Percentiles rank a stretch among this genome's conserved stretches.
Evolutionary conservation across 2,888 invertebrate species (phyloP).

Genomic region (Steinernema scapterisci): DNA sequence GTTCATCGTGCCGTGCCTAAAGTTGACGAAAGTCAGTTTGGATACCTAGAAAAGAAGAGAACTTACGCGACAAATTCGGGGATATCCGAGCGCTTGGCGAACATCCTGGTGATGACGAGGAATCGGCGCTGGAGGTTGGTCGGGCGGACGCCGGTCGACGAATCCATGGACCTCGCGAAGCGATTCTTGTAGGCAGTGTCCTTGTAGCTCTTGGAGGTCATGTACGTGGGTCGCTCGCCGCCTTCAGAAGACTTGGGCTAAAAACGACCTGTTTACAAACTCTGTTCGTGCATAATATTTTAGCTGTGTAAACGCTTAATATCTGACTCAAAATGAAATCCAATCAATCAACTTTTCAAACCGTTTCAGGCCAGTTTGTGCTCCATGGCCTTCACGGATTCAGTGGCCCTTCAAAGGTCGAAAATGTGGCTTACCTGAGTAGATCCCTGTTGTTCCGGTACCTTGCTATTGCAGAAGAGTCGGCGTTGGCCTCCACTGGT

Average conservation of each 20-base stretch:
- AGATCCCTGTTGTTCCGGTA: constrained; percentile 12
- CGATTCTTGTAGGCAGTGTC: constrained; percentile 42
- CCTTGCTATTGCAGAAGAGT: constrained; percentile 15
- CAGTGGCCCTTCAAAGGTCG: not conserved
- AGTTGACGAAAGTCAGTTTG: constrained; percentile 9
- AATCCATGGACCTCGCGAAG: constrained; percentile 33
- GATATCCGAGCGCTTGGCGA: constrained; percentile 48
- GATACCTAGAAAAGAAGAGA: not conserved
- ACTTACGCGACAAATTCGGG: constrained; percentile 59
- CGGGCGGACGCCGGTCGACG: constrained; percentile 48
- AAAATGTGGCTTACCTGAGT: not conserved
- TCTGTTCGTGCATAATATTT: too few relatives aligned
- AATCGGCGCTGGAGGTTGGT: constrained; percentile 54
- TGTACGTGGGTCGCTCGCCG: constrained; percentile 38
- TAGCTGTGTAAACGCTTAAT: too few relatives aligned
- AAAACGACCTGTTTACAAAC: too few relatives aligned
- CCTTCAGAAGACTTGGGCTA: not conserved
- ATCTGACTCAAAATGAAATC: too few relatives aligned
- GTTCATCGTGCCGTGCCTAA: constrained; percentile 57
- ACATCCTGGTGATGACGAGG: constrained; percentile 55
- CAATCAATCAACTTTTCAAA: too few relatives aligned
- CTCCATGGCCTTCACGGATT: too few relatives aligned
- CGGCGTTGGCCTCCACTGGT: constrained; percentile 1
- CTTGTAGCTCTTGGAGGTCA: constrained; percentile 46
- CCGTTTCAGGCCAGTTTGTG: too few relatives aligned